Conservation (phyloP, 1,140 invertebrate genomes). For the Brachionus sp. region DNA sequence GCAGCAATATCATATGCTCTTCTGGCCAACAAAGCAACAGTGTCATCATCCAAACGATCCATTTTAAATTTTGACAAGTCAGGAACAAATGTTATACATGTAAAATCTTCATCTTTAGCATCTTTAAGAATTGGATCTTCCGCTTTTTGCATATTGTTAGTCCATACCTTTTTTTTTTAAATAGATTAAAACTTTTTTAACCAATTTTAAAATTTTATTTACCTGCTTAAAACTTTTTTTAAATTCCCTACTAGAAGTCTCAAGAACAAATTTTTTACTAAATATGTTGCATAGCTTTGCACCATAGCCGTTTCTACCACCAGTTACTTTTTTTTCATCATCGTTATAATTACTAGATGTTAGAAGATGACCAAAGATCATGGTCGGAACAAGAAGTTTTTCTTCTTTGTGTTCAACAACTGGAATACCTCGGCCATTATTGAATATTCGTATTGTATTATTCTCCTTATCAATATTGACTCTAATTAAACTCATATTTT, state of each 20-base stretch:
- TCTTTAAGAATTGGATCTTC: constrained; percentile 74
- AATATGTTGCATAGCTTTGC: constrained; percentile 99
- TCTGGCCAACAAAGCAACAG: constrained; percentile 82
- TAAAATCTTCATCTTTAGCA: constrained; percentile 79
- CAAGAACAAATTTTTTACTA: constrained; percentile 91
- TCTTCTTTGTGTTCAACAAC: constrained; percentile 95
- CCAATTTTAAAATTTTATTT: not conserved
- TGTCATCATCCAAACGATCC: constrained; percentile 85
- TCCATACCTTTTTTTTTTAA: constrained; percentile 70
- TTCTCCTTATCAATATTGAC: constrained; percentile 90
- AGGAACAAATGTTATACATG: constrained; percentile 89
- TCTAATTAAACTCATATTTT: constrained; percentile 89
- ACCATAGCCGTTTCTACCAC: constrained; percentile 97
- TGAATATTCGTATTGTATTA: constrained; percentile 89
- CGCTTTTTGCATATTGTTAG: constrained; percentile 87
- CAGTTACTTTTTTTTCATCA: constrained; percentile 84
- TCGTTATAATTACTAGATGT: constrained; percentile 99
- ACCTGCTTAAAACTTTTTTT: constrained; percentile 80
- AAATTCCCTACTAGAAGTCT: constrained; percentile 84
- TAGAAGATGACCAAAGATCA: constrained; percentile 98
- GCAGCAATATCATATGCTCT: constrained; percentile 95
- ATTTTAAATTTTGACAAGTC: constrained; percentile 96
- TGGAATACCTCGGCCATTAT: constrained; percentile 97
- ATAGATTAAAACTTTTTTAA: not conserved
- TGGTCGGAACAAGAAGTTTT: constrained; percentile 97